Evolutionary conservation across 2,113 vertebrate genomes (phyloP), one percentile per base, ranked within the genome.

Genomic region (Nothoprocta pentlandii): DNA sequence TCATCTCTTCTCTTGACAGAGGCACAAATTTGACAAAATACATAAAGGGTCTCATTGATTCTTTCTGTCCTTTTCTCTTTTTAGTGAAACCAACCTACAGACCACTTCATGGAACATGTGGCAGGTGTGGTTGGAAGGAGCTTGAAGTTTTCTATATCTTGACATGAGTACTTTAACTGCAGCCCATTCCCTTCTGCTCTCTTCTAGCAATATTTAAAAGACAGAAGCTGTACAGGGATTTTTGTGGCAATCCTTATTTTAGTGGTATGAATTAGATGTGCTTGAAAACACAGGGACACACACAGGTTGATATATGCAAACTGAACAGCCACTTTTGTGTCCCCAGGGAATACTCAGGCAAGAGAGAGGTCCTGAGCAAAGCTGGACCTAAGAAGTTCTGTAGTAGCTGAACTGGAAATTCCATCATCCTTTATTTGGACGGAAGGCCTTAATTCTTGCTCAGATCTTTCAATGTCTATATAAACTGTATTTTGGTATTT

Each of bases 11-110:
- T 46, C 49, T 63, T 84, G 14, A 19, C 6, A 80, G 47, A 26
- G 86, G 26, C 14, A 81, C 2, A 39, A 3, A 4, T 84, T 78
- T 1, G 2, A 77, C 10, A 58, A 66, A 71, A 73, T 4, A 34
- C 3, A 4, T 74, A 34, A 76, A 80, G 8, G 16, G 0, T 0
- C 23, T 46, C 2, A 9, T 54, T 7, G 1, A 56, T 83, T 66
- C 5, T 73, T 32, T 66, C 85, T 12, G 16, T 84, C 25, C 23
- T 46, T 8, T 2, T 6, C 9, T 0, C 4, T 80, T 84, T 77
- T 34, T 68, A 62, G 10, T 11, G 26, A 82, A 78, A 39, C 7
- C 11, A 71, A 12, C 2, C 7, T 5, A 12, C 1, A 34, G n/a
- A 6, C 12, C 10, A 34, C 76, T 15, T 2, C 5, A 6, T 15